These are phyloP conservation scores for Phymatocera aterrima DNA, from an alignment of 2,888 invertebrate species.

Conservation along the genomic window DNA sequence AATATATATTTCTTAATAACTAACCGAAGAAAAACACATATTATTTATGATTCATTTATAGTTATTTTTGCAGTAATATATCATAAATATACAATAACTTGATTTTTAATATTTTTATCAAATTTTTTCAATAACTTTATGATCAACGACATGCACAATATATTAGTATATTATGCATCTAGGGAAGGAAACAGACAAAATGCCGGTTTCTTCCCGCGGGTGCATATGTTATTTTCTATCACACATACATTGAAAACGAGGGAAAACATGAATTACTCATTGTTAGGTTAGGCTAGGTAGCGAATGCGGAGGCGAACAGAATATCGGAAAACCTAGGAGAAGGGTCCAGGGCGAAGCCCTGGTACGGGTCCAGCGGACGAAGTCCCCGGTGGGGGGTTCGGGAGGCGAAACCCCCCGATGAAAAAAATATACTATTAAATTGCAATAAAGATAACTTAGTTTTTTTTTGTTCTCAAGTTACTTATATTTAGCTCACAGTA, in stretches of 20 bases:
- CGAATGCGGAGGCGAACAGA: neutral
- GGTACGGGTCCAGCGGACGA: too few species aligned
- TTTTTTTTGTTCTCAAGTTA: constrained; percentile 29
- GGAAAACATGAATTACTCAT: neutral
- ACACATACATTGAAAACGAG: constrained; percentile 16
- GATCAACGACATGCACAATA: too few species aligned
- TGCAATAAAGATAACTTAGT: constrained; percentile 25
- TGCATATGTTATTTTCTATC: constrained; percentile 4
- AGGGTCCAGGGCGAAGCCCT: too few species aligned
- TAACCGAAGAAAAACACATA: too few species aligned
- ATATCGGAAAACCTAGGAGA: neutral
- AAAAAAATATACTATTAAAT: neutral
- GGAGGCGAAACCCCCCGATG: neutral
- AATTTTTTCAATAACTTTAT: too few species aligned
- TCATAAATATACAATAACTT: too few species aligned
- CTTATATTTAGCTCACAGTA: neutral
- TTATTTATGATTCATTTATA: too few species aligned
- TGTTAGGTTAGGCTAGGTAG: neutral
- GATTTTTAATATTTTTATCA: too few species aligned
- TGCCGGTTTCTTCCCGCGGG: constrained; percentile 18
- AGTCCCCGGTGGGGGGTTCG: neutral
- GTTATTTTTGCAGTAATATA: too few species aligned
- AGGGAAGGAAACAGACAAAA: too few species aligned
- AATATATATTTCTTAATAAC: too few species aligned
- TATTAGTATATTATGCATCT: too few species aligned